Conservation (phyloP, 2,797 vertebrate genomes). For the Carapus acus region DNA sequence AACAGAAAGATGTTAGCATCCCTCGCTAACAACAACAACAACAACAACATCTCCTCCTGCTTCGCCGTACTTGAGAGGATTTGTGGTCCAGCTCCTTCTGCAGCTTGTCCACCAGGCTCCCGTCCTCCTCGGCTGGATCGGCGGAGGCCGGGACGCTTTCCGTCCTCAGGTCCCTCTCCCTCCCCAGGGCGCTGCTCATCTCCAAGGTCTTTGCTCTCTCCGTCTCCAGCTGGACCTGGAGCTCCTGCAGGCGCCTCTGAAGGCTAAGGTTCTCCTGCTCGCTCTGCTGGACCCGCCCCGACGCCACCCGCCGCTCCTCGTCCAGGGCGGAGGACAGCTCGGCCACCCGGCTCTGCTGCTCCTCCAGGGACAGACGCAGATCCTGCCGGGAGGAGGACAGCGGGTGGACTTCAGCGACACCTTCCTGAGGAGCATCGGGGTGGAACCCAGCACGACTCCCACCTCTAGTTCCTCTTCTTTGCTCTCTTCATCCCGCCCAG, state of each 20-base stretch:
- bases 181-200: constrained; percentile 76
- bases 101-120: constrained; percentile 73
- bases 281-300: constrained; percentile 74
- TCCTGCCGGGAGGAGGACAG: constrained; percentile 74
- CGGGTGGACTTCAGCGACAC: background rate
- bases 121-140: constrained; percentile 42
- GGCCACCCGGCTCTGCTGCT: constrained; percentile 70
- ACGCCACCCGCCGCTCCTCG: constrained; percentile 74
- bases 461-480: constrained; percentile 89
- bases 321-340: constrained; percentile 77
- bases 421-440: background rate
- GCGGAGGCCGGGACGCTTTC: constrained; percentile 35
- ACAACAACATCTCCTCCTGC: constrained; percentile 8
- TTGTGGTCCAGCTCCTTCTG: constrained; percentile 85
- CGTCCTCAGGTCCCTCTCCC: constrained; percentile 73
- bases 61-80: constrained; percentile 65
- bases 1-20: too few species aligned
- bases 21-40: too few species aligned
- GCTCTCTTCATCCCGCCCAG: constrained; percentile 73
- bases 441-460: constrained; percentile 16
- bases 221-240: constrained; percentile 83
- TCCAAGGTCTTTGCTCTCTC: constrained; percentile 78
- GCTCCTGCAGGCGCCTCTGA: constrained; percentile 63
- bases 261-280: constrained; percentile 72
- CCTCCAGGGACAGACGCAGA: constrained; percentile 79